Evolutionary conservation across 1,140 invertebrate genomes (phyloP).

Genomic region (Himalopsyche phryganea): DNA sequence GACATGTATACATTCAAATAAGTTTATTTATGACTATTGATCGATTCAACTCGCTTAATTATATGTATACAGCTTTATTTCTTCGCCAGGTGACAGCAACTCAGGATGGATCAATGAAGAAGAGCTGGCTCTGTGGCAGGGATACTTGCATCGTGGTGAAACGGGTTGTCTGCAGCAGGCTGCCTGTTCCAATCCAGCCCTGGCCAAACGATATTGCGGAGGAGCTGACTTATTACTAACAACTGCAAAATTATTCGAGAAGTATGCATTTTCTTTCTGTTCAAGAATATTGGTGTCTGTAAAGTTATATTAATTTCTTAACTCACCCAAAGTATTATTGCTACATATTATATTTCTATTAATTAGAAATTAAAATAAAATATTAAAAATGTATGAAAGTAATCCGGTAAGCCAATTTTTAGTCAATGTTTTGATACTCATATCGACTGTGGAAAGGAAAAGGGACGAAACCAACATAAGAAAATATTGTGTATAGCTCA

Average conservation of each 20-base stretch:
- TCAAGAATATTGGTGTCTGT: not conserved
- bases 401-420: no score
- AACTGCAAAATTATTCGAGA: constrained; percentile 64
- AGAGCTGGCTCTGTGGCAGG: constrained; percentile 64
- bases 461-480: no score
- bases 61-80: no score
- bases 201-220: constrained; percentile 68
- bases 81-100: constrained; percentile 46
- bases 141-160: constrained; percentile 64
- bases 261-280: constrained; percentile 52
- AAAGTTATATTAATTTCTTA: not conserved
- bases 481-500: no score
- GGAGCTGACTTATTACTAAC: constrained; percentile 72
- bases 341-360: not conserved
- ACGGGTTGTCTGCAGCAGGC: constrained; percentile 73
- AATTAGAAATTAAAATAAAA: no score
- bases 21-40: no score
- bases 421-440: no score
- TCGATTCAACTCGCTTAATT: no score
- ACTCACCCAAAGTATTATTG: not conserved
- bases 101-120: constrained; percentile 56
- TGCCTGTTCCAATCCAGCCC: constrained; percentile 69
- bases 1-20: no score
- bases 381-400: no score
- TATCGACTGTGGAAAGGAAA: no score